Conservation (phyloP, 1,140 invertebrate genomes). For the Amyelois transitella region DNA sequence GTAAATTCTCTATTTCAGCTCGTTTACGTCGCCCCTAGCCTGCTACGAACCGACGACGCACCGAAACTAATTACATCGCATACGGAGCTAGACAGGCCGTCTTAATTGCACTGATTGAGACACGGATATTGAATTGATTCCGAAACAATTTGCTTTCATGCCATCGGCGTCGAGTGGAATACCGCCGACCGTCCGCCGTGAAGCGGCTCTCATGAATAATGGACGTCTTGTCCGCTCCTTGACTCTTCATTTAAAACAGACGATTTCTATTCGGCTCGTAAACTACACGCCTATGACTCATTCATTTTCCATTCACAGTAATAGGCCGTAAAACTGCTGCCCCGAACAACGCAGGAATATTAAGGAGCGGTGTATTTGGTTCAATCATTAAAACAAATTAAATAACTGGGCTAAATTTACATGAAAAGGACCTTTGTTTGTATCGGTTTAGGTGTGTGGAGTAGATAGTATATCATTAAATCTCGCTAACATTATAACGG, state of each 20-base stretch:
- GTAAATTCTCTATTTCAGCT: conserved; percentile 20
- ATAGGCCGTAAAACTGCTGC: conserved; percentile 68
- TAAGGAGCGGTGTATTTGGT: conserved; percentile 44
- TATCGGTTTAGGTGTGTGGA: conserved; percentile 15
- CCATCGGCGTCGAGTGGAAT: conserved; percentile 13
- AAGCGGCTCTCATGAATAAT: conserved; percentile 69
- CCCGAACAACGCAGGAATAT: conserved; percentile 46
- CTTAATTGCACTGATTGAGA: conserved; percentile 71
- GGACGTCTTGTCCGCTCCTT: conserved; percentile 62
- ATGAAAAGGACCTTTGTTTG: not conserved
- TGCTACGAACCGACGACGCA: conserved; percentile 21
- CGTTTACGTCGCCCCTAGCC: conserved; percentile 38
- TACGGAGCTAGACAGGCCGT: conserved; percentile 38
- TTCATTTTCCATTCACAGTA: conserved; percentile 67
- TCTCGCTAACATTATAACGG: conserved; percentile 47
- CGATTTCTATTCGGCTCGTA: conserved; percentile 71
- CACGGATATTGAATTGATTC: conserved; percentile 72
- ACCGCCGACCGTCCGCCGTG: conserved; percentile 40
- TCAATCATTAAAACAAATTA: conserved; percentile 9
- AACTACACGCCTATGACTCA: conserved; percentile 66
- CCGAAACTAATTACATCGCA: conserved; percentile 64
- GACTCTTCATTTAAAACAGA: conserved; percentile 69
- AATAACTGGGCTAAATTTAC: not conserved
- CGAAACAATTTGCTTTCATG: conserved; percentile 51
- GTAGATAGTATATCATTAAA: conserved; percentile 37